Base-by-base conservation (phyloP, 2,888 invertebrate genomes). In the Colletes collaris region DNA sequence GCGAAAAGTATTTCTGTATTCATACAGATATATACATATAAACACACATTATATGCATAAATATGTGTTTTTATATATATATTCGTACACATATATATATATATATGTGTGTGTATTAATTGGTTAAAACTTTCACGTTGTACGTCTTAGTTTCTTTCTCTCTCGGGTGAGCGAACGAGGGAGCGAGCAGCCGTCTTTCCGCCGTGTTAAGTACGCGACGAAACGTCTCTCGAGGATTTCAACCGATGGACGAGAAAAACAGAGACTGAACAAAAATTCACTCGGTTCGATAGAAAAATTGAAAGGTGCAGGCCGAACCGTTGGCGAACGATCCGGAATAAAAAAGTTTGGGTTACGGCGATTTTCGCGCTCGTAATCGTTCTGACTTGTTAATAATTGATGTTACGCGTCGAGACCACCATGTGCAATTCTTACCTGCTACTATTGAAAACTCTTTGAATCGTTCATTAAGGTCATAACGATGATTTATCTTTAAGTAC, bases 401-500 rank as follows among this genome's bases (percentile, higher is more conserved):
- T 44, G 56, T 75, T 76, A 49, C 58, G 49, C 53, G 59, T 65
- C 74, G 58, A 27, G 27, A 53, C 27, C 65, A 67, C 49, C 60
- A 16, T 64, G 76, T 65, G 64, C 68, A 67, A 80, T 67, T 67
- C 56, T 37, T 68, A 66, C 53, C 63, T 73, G 60, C 52, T 73
- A 67, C 72, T 68, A 64, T 64, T 53, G 40, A 49, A 64, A 74
- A 76, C 74, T 74, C 73, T 82, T 74, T 77, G 64, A 74, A 81
- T 82, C 71, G 79, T 82, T 79, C 67, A 77, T 76, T 78, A 77
- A 27, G 49, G 55, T 60, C 60, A 64, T 74, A 64, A 79, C 63
- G 69, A 81, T 81, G 69, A 81, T 82, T 77, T 82, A 76, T 70
- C 56, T 27, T 77, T 69, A 84, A 82, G 76, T 77, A 78, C 71